Conservation (phyloP, 2,113 vertebrate genomes). For the Megaceryle torquata region DNA sequence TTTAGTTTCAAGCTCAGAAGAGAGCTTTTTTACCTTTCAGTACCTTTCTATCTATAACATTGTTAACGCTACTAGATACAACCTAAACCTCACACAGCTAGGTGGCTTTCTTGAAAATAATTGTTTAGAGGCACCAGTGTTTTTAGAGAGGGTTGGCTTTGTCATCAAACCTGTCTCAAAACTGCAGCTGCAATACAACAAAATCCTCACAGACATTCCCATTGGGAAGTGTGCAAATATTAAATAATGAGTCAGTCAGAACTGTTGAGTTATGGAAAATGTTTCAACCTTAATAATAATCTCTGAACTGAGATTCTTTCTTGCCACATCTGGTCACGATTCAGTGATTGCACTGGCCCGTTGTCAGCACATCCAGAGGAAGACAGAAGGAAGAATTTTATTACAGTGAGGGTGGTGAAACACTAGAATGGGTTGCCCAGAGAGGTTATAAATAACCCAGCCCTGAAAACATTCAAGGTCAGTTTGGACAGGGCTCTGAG, state of each 20-base stretch:
- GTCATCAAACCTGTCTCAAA: neutral
- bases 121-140: neutral
- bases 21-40: neutral
- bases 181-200: neutral
- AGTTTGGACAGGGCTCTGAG: neutral
- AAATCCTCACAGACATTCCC: neutral
- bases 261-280: neutral
- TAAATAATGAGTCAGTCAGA: neutral
- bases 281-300: neutral
- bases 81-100: neutral
- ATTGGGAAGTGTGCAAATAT: neutral
- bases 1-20: neutral
- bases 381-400: neutral
- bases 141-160: neutral
- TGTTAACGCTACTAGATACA: neutral
- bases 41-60: neutral
- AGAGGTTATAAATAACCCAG: neutral
- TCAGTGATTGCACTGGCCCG: neutral
- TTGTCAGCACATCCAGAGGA: neutral
- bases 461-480: neutral
- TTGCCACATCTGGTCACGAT: neutral
- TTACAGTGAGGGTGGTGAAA: neutral
- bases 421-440: neutral
- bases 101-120: neutral
- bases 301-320: neutral